Evolutionary conservation across 2,797 vertebrate species (phyloP), one percentile per base, ranked within the genome.

Genomic region (Mallotus villosus): DNA sequence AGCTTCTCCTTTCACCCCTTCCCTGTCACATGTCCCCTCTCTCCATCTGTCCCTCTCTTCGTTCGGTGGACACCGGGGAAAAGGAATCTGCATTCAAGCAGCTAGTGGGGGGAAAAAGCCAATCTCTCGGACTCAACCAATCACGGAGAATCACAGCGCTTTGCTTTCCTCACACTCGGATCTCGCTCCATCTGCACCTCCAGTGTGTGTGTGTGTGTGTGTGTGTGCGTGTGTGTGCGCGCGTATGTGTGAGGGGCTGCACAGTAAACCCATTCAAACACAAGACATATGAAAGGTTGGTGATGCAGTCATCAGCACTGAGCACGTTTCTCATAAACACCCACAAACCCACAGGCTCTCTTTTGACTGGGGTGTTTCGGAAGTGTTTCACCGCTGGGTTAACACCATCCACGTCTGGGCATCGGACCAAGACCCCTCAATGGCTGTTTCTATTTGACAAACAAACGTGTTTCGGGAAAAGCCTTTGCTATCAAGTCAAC

Each of bases 61-160:
- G 6, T n/a, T 59, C 60, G 67, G 41, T 11, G 16, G 51, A 19
- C n/a, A 61, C 32, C 51, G 6, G 58, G 58, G 27, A 8, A 71
- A 63, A 17, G 2, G 63, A 53, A 67, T 22, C 55, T 2, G 27
- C 25, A 24, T n/a, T 51, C 60, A 63, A 68, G 67, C 60, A 58
- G 19, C 17, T 34, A 49, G 11, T 21, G 17, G 51, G 19, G n/a
- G n/a, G n/a, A n/a, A n/a, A n/a, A n/a, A n/a, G n/a, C 57, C 57
- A 59, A 41, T 41, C 37, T 41, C 12, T 14, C 12, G 2, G 14
- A 51, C 49, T 16, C 34, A 3, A 46, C 11, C 34, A 64, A 64
- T 64, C 22, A 25, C 37, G 21, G 21, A 46, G 22, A 19, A 16
- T 0, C 63, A 55, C 2, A 4, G 63, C 22, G 5, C 65, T 51